Base-by-base conservation (phyloP, 2,113 vertebrate species). In the Forbesichthys papilliferus region DNA sequence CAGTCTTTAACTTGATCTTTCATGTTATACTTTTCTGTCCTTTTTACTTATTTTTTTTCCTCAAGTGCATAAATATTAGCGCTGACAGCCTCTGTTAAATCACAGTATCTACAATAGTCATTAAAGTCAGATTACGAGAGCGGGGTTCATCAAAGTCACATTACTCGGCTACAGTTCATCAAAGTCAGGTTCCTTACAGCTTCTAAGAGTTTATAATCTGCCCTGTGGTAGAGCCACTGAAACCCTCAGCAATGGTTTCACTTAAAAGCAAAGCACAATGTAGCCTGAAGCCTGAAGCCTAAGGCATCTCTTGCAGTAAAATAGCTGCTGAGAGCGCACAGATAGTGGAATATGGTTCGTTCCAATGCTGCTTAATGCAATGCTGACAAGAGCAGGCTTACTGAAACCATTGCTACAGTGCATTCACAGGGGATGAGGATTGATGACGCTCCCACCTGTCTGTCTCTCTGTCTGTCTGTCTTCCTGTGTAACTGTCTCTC, bases 131-230 rank as follows among this genome's bases (percentile, higher is more conserved):
- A 71, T 75, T n/a, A 54, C 11, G 11, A 7, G 13, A n/a, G 52
- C 5, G 13, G 52, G 14, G 11, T 12, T 14, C 52, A 16, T 36
- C 55, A 61, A 66, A 74, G 9, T 53, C 11, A 63, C 27, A 73
- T 73, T 54, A 64, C 52, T 14, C 11, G 18, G 0, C 51, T 48
- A 34, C 51, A 58, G 64, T 64, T 74, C 59, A 85, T 75, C 68
- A 78, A 75, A 83, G 73, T 75, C 76, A 60, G 73, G 76, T 56
- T 63, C 27, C 27, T 75, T 61, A 55, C 66, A 69, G 72, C 64
- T 78, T 77, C 69, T 66, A 58, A 66, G 68, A 72, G 48, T 55
- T 64, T 47, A 61, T 34, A 14, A 47, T 71, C 77, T 59, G 77
- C 69, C 77, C 77, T 72, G 66, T 4, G 5, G 36, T 60, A 54